These are phyloP conservation scores for Clavelina lepadiformis DNA, from an alignment of 23 tunicate species.

Conservation along the genomic window DNA sequence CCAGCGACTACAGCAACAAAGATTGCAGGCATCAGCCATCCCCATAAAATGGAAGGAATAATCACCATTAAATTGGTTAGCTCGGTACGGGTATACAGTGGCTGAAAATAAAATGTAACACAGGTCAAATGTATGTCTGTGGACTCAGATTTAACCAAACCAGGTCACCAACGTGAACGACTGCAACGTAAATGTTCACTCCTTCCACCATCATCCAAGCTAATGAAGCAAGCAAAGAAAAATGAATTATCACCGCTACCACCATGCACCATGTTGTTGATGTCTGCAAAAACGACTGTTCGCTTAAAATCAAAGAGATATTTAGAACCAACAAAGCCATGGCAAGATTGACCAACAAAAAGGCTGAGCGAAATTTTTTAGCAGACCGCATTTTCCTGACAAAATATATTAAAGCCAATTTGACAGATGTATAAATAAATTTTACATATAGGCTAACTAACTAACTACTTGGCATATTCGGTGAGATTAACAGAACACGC, in stretches of 20 bases:
- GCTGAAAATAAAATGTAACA: no score
- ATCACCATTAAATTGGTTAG: neutral
- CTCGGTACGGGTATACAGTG: neutral
- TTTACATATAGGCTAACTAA: no score
- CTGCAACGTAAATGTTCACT: constrained; percentile 69
- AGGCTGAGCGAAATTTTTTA: constrained; percentile 15
- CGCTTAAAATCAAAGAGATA: constrained; percentile 2
- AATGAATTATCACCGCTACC: constrained; percentile 58
- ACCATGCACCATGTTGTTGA: constrained; percentile 30
- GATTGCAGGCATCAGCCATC: constrained; percentile 16
- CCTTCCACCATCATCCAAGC: constrained; percentile 84
- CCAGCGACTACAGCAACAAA: constrained; percentile 8
- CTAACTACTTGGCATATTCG: no score
- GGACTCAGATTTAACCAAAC: no score
- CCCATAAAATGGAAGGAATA: constrained; percentile 1
- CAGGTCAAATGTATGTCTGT: no score
- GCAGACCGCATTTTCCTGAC: neutral
- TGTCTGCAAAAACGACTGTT: neutral
- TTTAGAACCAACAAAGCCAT: constrained; percentile 13
- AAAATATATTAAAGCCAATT: neutral
- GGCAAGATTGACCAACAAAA: constrained; percentile 4
- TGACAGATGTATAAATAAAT: no score
- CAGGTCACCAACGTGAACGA: constrained; percentile 26
- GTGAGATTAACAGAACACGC: no score
- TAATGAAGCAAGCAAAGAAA: constrained; percentile 32